Evolutionary conservation across 2,888 invertebrate species (phyloP), one percentile per base, ranked within the genome.

Genomic region (Trachelus stipa): DNA sequence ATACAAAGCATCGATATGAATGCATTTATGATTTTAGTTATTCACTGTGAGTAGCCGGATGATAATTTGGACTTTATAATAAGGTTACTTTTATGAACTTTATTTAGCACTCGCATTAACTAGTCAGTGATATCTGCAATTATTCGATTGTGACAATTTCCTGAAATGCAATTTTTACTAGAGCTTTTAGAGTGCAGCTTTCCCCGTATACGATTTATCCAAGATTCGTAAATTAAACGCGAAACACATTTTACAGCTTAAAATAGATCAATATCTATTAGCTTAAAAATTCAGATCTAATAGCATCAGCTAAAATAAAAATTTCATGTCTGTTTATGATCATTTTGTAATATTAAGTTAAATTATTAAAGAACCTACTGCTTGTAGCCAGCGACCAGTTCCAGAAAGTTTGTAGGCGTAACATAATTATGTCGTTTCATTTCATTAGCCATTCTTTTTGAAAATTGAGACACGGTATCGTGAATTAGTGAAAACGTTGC

Each of bases 331-430:
- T 2, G 23, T 23, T 23, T 56, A 23, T 56, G 23, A 56, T 23
- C 0, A 56, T 23, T 23, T 56, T 23, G 0, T 56, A 56, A 9
- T 1, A 9, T 56, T 56, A 23, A 23, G 23, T 2, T 23, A 56
- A 56, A 23, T 56, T 56, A 23, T 56, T 56, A 23, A 56, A 9
- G 56, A 56, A 56, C 93, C 92, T 89, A 96, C 96, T 93, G 93
- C 90, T 97, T 96, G 88, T 97, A 98, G 12, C 97, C 96, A 1
- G 95, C 92, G 1, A 98, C 97, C 23, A 98, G 93, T 88, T 97
- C 97, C 78, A 98, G 92, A 87, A 97, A 98, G 92, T 97, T 97
- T 35, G 96, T 96, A 0, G 97, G 97, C 0, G 98, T 98, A 73
- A 98, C 97, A 90, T 98, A 97, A 91, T 96, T 97, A 88, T 95